Conservation (phyloP, 37 sponge, comb jelly and placozoan genomes). For the Chondrosia reniformis region DNA sequence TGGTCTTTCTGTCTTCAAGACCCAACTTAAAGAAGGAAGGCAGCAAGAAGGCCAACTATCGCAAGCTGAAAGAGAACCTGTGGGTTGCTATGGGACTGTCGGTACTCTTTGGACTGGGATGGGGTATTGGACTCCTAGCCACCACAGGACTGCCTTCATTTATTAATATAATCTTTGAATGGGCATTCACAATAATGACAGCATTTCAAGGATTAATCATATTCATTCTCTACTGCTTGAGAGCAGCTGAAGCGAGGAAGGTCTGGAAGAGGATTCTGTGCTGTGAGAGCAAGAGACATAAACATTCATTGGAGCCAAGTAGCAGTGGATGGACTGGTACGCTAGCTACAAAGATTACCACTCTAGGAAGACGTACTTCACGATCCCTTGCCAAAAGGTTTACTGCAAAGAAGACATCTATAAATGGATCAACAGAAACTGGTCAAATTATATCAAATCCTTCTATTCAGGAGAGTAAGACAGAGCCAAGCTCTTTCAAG, state of each 20-base stretch:
- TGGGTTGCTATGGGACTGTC: conserved; percentile 5
- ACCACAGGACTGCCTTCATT: background rate
- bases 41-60: background rate
- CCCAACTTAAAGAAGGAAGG: conserved; percentile 6
- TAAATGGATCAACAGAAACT: too few relatives aligned
- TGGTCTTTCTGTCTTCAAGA: background rate
- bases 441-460: too few relatives aligned
- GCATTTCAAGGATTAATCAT: conserved; percentile 36
- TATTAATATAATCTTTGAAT: conserved; percentile 1
- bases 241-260: conserved; percentile 20
- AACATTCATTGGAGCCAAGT: too few relatives aligned
- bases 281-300: too few relatives aligned
- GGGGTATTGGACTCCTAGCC: conserved; percentile 30
- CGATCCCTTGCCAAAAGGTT: too few relatives aligned
- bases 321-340: too few relatives aligned
- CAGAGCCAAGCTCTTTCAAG: too few relatives aligned
- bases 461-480: too few relatives aligned
- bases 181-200: conserved; percentile 22
- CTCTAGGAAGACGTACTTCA: too few relatives aligned
- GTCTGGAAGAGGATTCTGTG: conserved; percentile 16
- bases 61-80: conserved; percentile 3
- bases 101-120: conserved; percentile 40
- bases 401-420: too few relatives aligned
- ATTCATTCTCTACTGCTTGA: conserved; percentile 22
- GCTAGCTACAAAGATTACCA: too few relatives aligned